Conservation (phyloP, 2,888 invertebrate genomes). For the Dichetophora obliterata region DNA sequence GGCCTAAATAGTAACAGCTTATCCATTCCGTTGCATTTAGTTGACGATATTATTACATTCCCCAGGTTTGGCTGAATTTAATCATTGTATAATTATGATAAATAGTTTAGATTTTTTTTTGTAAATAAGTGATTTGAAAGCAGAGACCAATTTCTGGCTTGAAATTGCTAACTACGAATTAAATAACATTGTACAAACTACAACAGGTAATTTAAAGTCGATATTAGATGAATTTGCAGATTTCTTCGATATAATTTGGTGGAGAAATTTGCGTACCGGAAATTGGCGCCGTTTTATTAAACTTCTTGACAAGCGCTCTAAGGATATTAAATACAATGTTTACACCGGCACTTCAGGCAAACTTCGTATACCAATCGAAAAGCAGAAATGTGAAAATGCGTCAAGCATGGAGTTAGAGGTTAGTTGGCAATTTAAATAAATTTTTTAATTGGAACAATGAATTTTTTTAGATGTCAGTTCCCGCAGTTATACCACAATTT, state of each 20-base stretch:
- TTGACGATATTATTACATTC: conserved; percentile 5
- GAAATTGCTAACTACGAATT: conserved; percentile 25
- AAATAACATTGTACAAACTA: conserved; percentile 8
- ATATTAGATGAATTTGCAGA: background rate
- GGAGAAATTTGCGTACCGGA: conserved; percentile 17
- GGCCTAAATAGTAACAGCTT: background rate
- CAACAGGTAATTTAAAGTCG: background rate
- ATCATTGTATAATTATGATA: background rate
- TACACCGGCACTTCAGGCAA: conserved; percentile 29
- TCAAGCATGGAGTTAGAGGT: background rate
- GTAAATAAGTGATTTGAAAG: background rate
- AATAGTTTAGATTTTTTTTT: no score
- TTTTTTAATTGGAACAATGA: background rate
- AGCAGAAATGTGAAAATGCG: background rate
- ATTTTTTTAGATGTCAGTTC: background rate
- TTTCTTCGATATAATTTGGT: conserved; percentile 30
- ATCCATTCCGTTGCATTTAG: background rate
- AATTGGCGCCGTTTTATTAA: conserved; percentile 31
- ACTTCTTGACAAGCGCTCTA: conserved; percentile 27
- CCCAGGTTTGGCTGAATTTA: background rate
- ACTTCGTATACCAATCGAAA: conserved; percentile 12
- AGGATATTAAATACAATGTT: conserved; percentile 9
- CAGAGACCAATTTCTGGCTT: conserved; percentile 32
- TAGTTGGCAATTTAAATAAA: background rate
- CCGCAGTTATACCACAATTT: conserved; percentile 2